Percentiles rank a stretch among this genome's conserved stretches.
phyloP scores from a whole-genome alignment of 2,888 invertebrate genomes.

The Pachymerium ferrugineum region DNA sequence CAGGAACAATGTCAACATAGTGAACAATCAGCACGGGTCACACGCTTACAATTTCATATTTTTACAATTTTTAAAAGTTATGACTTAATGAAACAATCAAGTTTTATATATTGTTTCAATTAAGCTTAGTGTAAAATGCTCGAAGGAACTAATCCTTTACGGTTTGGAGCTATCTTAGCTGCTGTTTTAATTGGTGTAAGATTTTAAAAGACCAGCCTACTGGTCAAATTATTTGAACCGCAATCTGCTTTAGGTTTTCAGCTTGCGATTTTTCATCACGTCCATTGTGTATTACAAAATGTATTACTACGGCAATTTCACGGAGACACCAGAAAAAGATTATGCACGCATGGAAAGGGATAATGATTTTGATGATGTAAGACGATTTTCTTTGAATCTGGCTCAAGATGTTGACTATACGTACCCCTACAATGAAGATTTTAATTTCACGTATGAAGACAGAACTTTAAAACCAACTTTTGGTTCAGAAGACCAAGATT shows the following conservation, averaged over 20 bases:
- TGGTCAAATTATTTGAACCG: neutral
- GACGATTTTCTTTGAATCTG: neutral
- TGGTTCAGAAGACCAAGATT: no score
- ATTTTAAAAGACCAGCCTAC: neutral
- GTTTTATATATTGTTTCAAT: no score
- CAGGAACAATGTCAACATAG: no score
- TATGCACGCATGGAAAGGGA: no score
- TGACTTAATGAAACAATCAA: no score
- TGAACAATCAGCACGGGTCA: no score
- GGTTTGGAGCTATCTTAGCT: neutral
- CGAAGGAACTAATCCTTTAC: neutral
- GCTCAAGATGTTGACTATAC: neutral
- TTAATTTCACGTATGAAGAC: neutral
- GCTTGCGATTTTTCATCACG: neutral
- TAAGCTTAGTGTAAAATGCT: no score
- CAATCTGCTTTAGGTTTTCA: neutral
- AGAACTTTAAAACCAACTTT: neutral
- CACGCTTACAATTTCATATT: no score
- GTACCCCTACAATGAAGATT: neutral
- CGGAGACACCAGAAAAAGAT: neutral
- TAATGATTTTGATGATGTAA: neutral
- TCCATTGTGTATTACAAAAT: neutral
- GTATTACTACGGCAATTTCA: neutral
- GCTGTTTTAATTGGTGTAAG: neutral
- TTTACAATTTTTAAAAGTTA: no score